These are phyloP conservation scores for Metacarcinus magister DNA, from an alignment of 2,888 invertebrate genomes.

Conservation along the genomic window DNA sequence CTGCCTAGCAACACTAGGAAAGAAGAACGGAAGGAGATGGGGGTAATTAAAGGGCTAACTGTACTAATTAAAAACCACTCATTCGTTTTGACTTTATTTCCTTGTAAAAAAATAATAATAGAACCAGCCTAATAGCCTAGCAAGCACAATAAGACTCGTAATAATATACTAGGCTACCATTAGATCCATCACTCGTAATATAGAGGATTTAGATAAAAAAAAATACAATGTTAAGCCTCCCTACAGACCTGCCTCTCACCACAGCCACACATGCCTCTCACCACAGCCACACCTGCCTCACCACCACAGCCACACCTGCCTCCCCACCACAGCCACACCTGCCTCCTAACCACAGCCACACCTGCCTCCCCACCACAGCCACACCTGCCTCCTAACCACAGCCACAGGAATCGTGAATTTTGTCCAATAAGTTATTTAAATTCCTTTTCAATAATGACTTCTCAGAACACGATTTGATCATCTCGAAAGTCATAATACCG, in stretches of 20 bases:
- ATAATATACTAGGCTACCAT: too few species aligned
- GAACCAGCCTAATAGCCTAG: too few species aligned
- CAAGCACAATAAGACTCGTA: too few species aligned
- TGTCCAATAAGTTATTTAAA: neutral
- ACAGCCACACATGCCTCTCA: neutral
- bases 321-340: neutral
- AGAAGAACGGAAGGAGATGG: neutral
- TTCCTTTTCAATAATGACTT: neutral
- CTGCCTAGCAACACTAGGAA: neutral
- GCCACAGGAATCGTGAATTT: neutral
- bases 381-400: neutral
- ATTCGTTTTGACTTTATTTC: neutral
- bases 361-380: neutral
- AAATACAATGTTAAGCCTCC: too few species aligned
- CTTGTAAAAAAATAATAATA: neutral
- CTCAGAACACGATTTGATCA: neutral
- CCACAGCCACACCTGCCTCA: neutral
- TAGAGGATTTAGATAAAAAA: too few species aligned
- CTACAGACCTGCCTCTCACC: neutral
- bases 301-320: neutral
- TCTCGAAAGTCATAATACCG: neutral
- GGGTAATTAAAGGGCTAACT: neutral
- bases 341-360: neutral
- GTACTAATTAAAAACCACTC: neutral
- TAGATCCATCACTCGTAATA: too few species aligned